Evolutionary conservation across 2,888 invertebrate genomes (phyloP), one percentile per base, ranked within the genome.

Genomic region (Cyclophora punctaria): DNA sequence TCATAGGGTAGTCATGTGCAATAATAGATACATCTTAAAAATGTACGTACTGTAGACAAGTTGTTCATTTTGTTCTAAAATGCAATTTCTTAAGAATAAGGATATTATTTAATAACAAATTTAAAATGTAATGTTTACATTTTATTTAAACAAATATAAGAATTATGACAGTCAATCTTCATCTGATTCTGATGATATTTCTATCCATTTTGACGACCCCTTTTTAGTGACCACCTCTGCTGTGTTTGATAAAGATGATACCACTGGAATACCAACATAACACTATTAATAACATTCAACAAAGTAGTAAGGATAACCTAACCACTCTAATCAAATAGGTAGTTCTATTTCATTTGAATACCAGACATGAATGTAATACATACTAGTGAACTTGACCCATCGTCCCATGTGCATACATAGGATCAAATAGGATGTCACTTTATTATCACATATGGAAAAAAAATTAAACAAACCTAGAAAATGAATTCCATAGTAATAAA

Each of bases 121-220:
- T 74, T 56, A 71, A 73, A 76, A 80, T 78, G 75, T 77, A 78
- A 72, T 66, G 72, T 75, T 83, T 80, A 80, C 73, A 82, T 81
- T 80, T 78, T 79, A 80, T 77, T 20, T 73, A 72, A 68, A 76
- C 62, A 69, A 35, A 41, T 51, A 54, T 48, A 54, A 43, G 67
- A 69, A 50, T 66, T 57, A 61, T 62, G 50, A 53, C 41, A 56
- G 53, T 78, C 62, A 74, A 48, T 78, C 72, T 57, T 73, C 87
- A 41, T 83, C 87, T 3, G 88, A 88, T 52, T 81, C 88, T 53
- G 88, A 88, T 56, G 88, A 87, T 58, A 88, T 73, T 66, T 88
- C 88, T 64, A 88, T 83, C 88, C 88, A 88, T 51, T 73, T 64
- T 47, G 85, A 80, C 40, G 71, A 64, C 46, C 73, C 77, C 56